Conservation (phyloP, 2,113 vertebrate genomes). For the Poicephalus gulielmi region DNA sequence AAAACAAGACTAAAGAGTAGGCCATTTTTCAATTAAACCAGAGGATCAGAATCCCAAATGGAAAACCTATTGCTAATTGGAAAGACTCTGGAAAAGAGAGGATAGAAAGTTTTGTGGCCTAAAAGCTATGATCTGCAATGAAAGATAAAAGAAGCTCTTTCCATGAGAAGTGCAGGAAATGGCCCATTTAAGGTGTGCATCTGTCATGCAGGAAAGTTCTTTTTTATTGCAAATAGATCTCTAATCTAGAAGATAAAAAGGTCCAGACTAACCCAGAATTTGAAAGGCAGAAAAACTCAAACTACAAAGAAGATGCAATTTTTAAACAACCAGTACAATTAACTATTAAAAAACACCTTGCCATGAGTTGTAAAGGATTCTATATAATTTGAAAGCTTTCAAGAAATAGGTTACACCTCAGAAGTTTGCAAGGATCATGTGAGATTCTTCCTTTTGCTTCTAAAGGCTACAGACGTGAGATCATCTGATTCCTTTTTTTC, state of each 20-base stretch:
- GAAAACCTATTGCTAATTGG: neutral
- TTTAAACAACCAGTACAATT: neutral
- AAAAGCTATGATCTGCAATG: neutral
- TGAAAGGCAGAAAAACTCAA: neutral
- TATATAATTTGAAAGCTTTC: neutral
- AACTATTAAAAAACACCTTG: neutral
- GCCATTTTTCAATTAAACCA: neutral
- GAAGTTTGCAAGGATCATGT: neutral
- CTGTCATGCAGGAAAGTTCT: neutral
- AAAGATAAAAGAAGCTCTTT: neutral
- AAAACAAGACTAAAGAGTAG: neutral
- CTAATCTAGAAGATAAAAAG: conserved; percentile 30
- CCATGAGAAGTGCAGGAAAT: neutral
- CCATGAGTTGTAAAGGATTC: neutral
- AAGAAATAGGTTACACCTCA: neutral
- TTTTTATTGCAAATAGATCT: neutral
- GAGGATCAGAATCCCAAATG: neutral
- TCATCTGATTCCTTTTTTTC: neutral
- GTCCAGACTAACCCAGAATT: neutral
- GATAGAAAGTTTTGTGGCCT: neutral
- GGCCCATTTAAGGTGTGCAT: neutral
- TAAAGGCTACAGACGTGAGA: neutral
- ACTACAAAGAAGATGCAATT: neutral
- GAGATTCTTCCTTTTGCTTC: neutral
- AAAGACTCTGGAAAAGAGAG: neutral